These are phyloP conservation scores for Dinocampus coccinellae DNA, from an alignment of 2,888 invertebrate species.

Conservation along the genomic window DNA sequence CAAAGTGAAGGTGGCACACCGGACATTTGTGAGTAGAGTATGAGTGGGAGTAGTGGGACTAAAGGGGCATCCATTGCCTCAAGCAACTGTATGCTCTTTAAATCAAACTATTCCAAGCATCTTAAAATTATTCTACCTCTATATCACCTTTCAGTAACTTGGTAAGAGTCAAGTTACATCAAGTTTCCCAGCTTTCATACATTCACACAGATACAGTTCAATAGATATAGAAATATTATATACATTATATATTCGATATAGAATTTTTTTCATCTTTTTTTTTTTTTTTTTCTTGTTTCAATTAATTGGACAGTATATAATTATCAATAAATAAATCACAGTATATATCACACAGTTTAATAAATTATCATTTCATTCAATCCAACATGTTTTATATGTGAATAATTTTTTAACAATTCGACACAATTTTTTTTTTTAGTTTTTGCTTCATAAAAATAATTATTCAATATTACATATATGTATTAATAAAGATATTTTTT, in stretches of 20 bases:
- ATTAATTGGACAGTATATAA: not conserved
- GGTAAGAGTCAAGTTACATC: slow-evolving; percentile 1
- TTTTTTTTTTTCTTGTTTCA: not conserved
- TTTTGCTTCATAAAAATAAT: not conserved
- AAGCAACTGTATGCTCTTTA: slow-evolving; percentile 14
- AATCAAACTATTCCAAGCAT: slow-evolving; percentile 27
- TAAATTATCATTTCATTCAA: not conserved
- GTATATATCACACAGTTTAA: not conserved
- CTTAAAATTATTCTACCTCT: slow-evolving; percentile 4
- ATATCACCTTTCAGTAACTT: slow-evolving; percentile 21
- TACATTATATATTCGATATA: too few relatives aligned
- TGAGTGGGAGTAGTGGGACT: slow-evolving; percentile 25
- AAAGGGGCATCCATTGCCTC: slow-evolving; percentile 4
- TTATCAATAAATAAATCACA: slow-evolving; percentile 4
- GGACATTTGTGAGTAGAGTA: slow-evolving; percentile 3
- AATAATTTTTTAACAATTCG: not conserved
- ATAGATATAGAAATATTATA: too few relatives aligned
- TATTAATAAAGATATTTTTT: too few relatives aligned
- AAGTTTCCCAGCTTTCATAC: not conserved
- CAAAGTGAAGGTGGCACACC: slow-evolving; percentile 35
- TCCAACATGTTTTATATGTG: not conserved
- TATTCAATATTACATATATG: not conserved
- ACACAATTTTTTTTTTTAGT: not conserved
- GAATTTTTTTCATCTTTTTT: too few relatives aligned
- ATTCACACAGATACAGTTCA: not conserved